Evolutionary conservation across 2,113 vertebrate genomes (phyloP), one percentile per base, ranked within the genome.

Genomic region (Seriola quinqueradiata): DNA sequence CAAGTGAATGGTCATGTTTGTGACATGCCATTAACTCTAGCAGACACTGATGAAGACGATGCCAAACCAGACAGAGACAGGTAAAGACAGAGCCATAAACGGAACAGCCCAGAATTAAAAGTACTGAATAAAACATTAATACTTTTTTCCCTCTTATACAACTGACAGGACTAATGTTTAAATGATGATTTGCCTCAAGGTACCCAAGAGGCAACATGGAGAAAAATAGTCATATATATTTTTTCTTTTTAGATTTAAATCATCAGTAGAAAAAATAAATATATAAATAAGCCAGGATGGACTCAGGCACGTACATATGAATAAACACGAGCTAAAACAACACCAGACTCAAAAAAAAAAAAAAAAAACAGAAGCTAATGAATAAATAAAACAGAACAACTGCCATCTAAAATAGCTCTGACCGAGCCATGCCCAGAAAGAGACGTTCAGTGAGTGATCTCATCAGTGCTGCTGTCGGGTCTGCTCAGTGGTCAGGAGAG

Each of bases 91-190:
- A 73, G 54, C 58, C 64, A 64, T 32, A 52, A 70, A 83, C 3
- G 11, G 67, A 82, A 19, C 32, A 72, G 23, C 64, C 73, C 82
- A 66, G 81, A 89, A 91, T 87, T 89, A 90, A 68, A 88, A 79
- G 36, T 59, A 52, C n/a, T 92, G 85, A 93, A 93, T 93, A 90
- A 94, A 82, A 92, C 55, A 90, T 88, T 16, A 21, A 70, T 75
- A 75, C 46, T 57, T 67, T 67, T 75, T 60, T 74, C 48, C 50
- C 55, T 75, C 40, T 84, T 73, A 84, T 89, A 87, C 77, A 88
- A 81, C 79, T 92, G 91, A 86, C 92, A 89, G 82, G 32, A 85
- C 81, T 79, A 65, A 93, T 91, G 86, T 88, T 93, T 90, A 92
- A 92, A 83, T 91, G 75, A 91, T 91, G 90, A 92, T 85, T 87